Base-by-base conservation (phyloP, 2,888 invertebrate species). In the Drosophila paramelanica region DNA sequence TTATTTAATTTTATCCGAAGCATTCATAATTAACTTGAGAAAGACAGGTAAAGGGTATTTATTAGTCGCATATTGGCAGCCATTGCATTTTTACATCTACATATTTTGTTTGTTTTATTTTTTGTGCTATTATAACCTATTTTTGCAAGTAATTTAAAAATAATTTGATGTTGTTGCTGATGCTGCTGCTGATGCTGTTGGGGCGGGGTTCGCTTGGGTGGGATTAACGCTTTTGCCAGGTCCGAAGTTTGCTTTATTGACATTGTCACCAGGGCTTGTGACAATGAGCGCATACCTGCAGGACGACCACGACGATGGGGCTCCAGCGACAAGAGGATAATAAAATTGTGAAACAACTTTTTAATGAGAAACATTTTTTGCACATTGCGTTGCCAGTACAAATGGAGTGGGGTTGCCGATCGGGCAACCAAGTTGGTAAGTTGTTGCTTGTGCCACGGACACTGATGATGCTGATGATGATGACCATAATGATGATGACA, bases 301-400 rank as follows among this genome's bases (percentile, higher is more conserved):
- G 51, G 56, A 53, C 69, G 56, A 55, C 46, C 62, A 42, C 50
- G 67, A 55, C 20, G 17, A 38, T 20, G 53, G 13, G 27, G 27
- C 47, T 14, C 43, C 50, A 49, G 42, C 67, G 69, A 42, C 62
- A 66, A 70, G 60, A 70, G 83, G 83, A 82, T 83, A 88, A 87
- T 87, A 83, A 87, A 88, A 87, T 87, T 87, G 79, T 72, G 75
- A 74, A 88, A 87, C 81, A 83, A 83, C 83, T 83, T 83, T 83
- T 83, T 83, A 88, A 83, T 83, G 82, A 83, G 89, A 87, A 88
- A 83, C 82, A 83, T 84, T 83, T 86, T 83, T 83, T 83, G 72
- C 80, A 78, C 74, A 81, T 86, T 86, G 65, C 74, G 65, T 27
- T 62, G 64, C 25, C 71, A 47, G 39, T 42, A 39, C 13, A 23